A percentile compares a stretch with the other conserved stretches of the same genome.
Conservation (phyloP, 2,888 invertebrate species). For the Eupithecia centaureata region DNA sequence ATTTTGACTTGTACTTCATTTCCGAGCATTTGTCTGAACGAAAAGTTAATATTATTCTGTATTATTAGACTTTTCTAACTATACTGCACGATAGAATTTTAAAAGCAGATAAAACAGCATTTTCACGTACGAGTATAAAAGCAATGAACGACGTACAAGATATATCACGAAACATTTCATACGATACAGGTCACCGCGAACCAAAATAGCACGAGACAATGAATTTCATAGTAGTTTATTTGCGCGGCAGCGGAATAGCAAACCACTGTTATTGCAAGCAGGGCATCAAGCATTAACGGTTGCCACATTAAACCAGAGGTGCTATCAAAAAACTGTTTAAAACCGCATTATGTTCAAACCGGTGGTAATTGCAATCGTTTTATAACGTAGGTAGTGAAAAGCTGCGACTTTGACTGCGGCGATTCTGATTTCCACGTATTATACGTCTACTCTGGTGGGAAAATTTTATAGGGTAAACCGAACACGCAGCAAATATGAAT, state of each 20-base stretch:
- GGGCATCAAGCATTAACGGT: constrained; percentile 39
- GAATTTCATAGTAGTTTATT: constrained; percentile 28
- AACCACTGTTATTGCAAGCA: constrained; percentile 38
- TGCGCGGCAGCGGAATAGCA: constrained; percentile 23
- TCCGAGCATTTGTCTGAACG: no score
- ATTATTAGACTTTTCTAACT: no score
- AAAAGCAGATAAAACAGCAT: not conserved
- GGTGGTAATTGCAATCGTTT: constrained; percentile 51
- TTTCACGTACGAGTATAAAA: not conserved
- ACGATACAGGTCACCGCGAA: constrained; percentile 14
- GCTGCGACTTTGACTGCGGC: not conserved
- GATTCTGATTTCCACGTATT: not conserved
- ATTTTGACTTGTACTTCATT: no score
- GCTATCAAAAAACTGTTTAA: constrained; percentile 47
- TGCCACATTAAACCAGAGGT: constrained; percentile 40
- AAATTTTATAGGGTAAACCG: no score
- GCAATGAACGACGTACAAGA: constrained; percentile 1
- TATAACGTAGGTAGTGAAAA: constrained; percentile 40
- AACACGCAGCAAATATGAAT: no score
- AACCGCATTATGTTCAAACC: constrained; percentile 48
- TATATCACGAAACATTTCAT: constrained; percentile 4
- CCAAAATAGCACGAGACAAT: constrained; percentile 28
- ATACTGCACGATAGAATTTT: not conserved
- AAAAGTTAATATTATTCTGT: no score
- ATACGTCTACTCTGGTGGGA: not conserved